Percentiles rank a stretch among this genome's conserved stretches.
Conservation (phyloP, 2,888 invertebrate species). For the Corythucha ciliata region DNA sequence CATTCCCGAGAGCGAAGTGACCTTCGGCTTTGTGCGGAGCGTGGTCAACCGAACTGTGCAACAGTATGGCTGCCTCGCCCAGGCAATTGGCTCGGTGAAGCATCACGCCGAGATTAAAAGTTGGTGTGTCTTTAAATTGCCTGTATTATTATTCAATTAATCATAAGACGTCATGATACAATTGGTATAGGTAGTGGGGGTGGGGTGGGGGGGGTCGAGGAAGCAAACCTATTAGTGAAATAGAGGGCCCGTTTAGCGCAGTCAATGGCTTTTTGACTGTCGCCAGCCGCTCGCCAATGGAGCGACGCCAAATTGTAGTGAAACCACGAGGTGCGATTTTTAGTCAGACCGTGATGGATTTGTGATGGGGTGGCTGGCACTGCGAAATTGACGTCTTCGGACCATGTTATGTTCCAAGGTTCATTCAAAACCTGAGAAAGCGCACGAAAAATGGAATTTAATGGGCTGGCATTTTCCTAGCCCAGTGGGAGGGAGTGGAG, state of each 20-base stretch:
- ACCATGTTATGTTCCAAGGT: constrained; percentile 36
- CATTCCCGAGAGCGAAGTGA: constrained; percentile 62
- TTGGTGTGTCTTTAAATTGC: constrained; percentile 59
- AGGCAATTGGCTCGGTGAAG: constrained; percentile 57
- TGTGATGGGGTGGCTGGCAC: constrained; percentile 47
- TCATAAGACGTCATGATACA: constrained; percentile 21
- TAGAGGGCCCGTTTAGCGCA: constrained; percentile 67
- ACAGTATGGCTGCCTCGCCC: constrained; percentile 61
- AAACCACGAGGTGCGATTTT: constrained; percentile 66
- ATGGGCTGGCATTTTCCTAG: too few species aligned
- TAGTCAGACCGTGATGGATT: constrained; percentile 51
- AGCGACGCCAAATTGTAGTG: constrained; percentile 69
- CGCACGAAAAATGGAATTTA: constrained; percentile 32
- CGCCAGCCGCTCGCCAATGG: constrained; percentile 67
- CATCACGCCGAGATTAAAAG: constrained; percentile 63
- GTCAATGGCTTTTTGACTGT: constrained; percentile 67
- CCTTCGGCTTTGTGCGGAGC: constrained; percentile 51
- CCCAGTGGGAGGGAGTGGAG: too few species aligned
- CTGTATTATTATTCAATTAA: constrained; percentile 43
- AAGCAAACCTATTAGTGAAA: constrained; percentile 56
- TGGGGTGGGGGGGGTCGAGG: too few species aligned
- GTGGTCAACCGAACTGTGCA: constrained; percentile 64
- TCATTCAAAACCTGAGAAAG: constrained; percentile 25
- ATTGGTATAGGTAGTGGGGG: too few species aligned
- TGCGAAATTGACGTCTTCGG: constrained; percentile 41